Evolutionary conservation across 2,113 vertebrate species (phyloP).

Genomic region (Chaetorhynchus papuensis): DNA sequence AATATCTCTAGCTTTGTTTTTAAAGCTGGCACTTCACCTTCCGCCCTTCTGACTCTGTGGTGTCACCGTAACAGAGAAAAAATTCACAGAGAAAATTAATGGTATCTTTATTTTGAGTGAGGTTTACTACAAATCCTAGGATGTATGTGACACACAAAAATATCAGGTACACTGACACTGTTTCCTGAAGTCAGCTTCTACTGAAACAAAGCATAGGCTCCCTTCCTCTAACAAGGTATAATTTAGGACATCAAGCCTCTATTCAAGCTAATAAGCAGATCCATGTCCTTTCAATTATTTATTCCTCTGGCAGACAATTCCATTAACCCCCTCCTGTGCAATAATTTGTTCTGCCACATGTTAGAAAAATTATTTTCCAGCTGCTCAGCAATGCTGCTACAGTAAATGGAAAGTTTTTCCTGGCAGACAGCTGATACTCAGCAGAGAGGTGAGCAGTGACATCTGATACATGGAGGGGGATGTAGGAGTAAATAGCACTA

Average conservation of each 20-base stretch:
- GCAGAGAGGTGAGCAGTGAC: constrained; percentile 29
- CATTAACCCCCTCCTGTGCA: constrained; percentile 68
- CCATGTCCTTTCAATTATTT: constrained; percentile 67
- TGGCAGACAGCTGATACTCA: constrained; percentile 40
- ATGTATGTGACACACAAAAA: background rate
- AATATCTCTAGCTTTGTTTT: background rate
- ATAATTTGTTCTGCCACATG: constrained; percentile 70
- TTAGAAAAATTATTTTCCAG: constrained; percentile 66
- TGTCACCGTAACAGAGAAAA: background rate
- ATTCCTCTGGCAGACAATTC: constrained; percentile 62
- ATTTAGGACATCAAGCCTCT: constrained; percentile 62
- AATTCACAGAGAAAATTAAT: background rate
- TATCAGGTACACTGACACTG: background rate
- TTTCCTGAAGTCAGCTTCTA: constrained; percentile 23
- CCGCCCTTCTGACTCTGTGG: background rate
- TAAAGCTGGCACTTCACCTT: background rate
- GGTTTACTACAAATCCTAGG: background rate
- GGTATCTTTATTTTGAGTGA: background rate
- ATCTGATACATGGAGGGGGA: background rate
- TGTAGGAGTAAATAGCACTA: background rate
- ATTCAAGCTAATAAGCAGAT: constrained; percentile 63
- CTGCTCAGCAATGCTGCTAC: constrained; percentile 41
- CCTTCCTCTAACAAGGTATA: constrained; percentile 64
- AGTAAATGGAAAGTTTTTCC: constrained; percentile 37
- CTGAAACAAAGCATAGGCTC: background rate